Percentiles rank a stretch among this genome's conserved stretches.
phyloP scores from a whole-genome alignment of 2,888 invertebrate genomes.

The Chrysina gloriosa region DNA sequence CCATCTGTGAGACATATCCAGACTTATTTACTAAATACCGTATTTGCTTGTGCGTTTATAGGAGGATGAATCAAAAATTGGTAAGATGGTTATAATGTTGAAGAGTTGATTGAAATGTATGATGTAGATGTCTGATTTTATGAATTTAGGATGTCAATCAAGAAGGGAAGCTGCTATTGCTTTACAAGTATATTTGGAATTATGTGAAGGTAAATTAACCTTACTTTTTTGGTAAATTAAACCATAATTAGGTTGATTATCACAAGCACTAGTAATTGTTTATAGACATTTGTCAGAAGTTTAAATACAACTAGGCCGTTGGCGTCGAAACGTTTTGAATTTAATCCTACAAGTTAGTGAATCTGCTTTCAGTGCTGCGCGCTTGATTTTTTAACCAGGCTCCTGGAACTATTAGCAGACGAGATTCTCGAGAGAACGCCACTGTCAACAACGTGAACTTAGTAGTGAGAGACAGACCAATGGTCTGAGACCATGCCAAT shows the following conservation, averaged over 20 bases:
- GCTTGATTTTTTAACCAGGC: too few relatives aligned
- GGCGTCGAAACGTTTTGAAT: too few relatives aligned
- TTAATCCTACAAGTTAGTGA: not conserved
- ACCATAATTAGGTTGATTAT: too few relatives aligned
- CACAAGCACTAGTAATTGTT: too few relatives aligned
- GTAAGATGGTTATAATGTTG: constrained; percentile 52
- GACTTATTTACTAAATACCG: not conserved
- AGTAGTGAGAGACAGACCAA: too few relatives aligned
- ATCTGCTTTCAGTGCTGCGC: too few relatives aligned
- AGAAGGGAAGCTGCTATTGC: constrained; percentile 65
- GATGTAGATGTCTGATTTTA: constrained; percentile 64
- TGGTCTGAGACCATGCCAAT: too few relatives aligned
- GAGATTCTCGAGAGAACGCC: too few relatives aligned
- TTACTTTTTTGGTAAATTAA: constrained; percentile 39
- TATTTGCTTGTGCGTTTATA: not conserved
- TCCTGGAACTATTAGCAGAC: too few relatives aligned
- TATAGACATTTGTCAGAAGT: too few relatives aligned
- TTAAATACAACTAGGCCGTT: too few relatives aligned
- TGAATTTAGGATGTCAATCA: constrained; percentile 64
- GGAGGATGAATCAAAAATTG: constrained; percentile 38
- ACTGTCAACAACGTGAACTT: too few relatives aligned
- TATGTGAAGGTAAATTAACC: constrained; percentile 66
- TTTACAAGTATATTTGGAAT: constrained; percentile 68
- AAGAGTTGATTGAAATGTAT: constrained; percentile 48
- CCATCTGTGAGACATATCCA: not conserved